phyloP scores from a whole-genome alignment of 2,113 vertebrate genomes.

The Tichodroma muraria region DNA sequence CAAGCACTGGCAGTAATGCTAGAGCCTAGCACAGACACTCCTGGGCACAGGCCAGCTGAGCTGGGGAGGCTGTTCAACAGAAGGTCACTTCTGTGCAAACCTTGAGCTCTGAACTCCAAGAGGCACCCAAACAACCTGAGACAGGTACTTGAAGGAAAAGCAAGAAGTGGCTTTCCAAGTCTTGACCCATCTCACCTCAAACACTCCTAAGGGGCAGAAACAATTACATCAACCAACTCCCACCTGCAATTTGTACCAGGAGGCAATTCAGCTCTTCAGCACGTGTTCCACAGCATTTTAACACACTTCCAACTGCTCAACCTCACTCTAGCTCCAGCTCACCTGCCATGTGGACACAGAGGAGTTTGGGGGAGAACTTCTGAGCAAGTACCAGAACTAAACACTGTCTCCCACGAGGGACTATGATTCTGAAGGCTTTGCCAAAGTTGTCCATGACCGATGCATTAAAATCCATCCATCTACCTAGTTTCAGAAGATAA shows the following conservation, averaged over 20 bases:
- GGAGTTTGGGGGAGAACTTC: background rate
- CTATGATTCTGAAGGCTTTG: background rate
- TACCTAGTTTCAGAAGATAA: background rate
- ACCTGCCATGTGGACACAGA: background rate
- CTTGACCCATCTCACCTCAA: background rate
- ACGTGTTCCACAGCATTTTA: background rate
- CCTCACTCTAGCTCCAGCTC: background rate
- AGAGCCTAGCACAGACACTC: background rate
- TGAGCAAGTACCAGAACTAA: background rate
- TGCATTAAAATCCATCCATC: background rate
- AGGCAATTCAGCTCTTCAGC: background rate
- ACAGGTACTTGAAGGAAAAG: background rate
- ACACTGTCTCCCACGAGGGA: background rate
- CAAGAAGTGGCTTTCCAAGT: background rate
- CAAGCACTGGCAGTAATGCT: background rate
- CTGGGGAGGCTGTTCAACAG: background rate
- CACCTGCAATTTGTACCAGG: background rate
- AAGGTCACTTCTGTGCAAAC: background rate
- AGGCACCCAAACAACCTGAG: background rate
- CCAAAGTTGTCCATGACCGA: background rate
- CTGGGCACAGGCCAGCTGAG: background rate
- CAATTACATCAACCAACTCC: background rate
- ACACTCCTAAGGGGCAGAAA: background rate
- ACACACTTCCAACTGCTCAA: background rate
- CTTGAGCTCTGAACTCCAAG: background rate